Base-by-base conservation (phyloP, 2,113 vertebrate genomes). In the Thymallus thymallus region DNA sequence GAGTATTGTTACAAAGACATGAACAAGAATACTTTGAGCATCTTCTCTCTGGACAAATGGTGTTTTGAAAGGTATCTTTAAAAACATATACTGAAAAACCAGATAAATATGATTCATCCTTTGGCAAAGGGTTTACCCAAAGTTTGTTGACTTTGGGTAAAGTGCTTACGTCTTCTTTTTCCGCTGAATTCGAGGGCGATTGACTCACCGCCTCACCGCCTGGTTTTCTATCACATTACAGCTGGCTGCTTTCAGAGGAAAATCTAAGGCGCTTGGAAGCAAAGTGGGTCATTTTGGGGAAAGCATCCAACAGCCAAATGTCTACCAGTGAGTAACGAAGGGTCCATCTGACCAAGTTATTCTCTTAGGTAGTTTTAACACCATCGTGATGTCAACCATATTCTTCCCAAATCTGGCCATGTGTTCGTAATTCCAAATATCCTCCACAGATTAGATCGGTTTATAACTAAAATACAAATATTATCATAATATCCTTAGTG, bases 221-320 rank as follows among this genome's bases (percentile, higher is more conserved):
- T 51, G 32, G 73, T 87, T 90, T 89, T 87, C 83, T 82, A 65
- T 81, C 74, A 72, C 79, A 65, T 30, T 64, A 13, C 20, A 63
- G 60, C 41, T 89, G 82, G 86, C 83, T 78, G 70, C 67, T 69
- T 46, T 41, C 29, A 79, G 68, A 80, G 88, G 85, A 90, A 90
- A 90, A 85, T 83, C 73, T 76, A 70, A 85, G 83, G 78, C 70
- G 75, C 68, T 67, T 88, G 77, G 60, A 78, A 69, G n/a, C 63
- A 63, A 86, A 84, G 16, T 68, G 48, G 68, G 73, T 76, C 78
- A 73, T 84, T 80, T 80, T 58, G 32, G 72, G 71, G 71, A 77
- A 83, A 74, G 23, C 67, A 41, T 67, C 77, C 48, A 58, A 26
- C 84, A 69, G 70, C 71, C 74, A 76, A 81, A 75, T 35, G 48